Evolutionary conservation across 2,113 vertebrate species (phyloP).

Genomic region (human): GRCh38 chr2:27996001-27996500

Average conservation of each 20-base stretch:
- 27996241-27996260: background rate
- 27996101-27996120: background rate
- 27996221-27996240: background rate
- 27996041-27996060: background rate
- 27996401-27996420: background rate
- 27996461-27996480: background rate
- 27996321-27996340: background rate
- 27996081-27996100: background rate
- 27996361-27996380: background rate
- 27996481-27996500: background rate
- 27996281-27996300: background rate
- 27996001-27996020: background rate
- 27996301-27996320: background rate
- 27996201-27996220: background rate
- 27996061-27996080: background rate
- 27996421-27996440: background rate
- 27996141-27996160: constrained; percentile 7
- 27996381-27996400: background rate
- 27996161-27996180: background rate
- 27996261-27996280: background rate
- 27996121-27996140: background rate
- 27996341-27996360: background rate
- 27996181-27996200: background rate
- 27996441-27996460: background rate
- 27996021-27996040: constrained; percentile 1